These are phyloP conservation scores for Didymodactylos carnosus DNA, from an alignment of 2,888 invertebrate genomes.

Conservation along the genomic window DNA sequence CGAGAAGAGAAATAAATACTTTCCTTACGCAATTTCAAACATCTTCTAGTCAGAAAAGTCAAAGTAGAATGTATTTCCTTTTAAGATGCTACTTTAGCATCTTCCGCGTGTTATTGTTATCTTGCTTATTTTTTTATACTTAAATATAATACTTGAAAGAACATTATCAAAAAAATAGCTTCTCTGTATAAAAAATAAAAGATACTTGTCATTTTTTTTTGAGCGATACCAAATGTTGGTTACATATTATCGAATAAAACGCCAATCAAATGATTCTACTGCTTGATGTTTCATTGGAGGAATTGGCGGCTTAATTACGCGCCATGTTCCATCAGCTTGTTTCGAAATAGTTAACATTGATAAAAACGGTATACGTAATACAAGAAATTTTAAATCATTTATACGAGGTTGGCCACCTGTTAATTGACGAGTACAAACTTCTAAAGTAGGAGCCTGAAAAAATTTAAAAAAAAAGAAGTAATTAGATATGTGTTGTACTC, in stretches of 20 bases:
- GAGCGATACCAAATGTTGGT: no score
- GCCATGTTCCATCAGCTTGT: background rate
- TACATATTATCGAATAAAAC: background rate
- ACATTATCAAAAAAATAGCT: no score
- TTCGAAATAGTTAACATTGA: slow-evolving; percentile 37
- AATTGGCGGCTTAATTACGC: background rate
- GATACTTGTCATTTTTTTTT: no score
- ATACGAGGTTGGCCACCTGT: slow-evolving; percentile 46
- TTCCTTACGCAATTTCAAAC: no score
- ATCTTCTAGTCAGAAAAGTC: no score
- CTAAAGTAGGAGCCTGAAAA: slow-evolving; percentile 50
- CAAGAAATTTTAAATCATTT: slow-evolving; percentile 50
- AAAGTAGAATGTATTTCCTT: no score
- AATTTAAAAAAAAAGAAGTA: background rate
- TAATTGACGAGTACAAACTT: slow-evolving; percentile 57
- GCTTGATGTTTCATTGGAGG: background rate
- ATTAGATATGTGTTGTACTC: background rate
- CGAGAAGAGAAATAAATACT: no score
- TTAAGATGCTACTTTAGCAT: no score
- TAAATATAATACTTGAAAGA: no score
- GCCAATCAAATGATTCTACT: background rate
- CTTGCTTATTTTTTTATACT: no score
- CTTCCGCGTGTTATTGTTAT: no score
- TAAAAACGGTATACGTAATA: slow-evolving; percentile 64
- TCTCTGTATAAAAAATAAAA: no score